These are phyloP conservation scores for Sminthurides aquaticus DNA, from an alignment of 2,888 invertebrate genomes.

Conservation along the genomic window DNA sequence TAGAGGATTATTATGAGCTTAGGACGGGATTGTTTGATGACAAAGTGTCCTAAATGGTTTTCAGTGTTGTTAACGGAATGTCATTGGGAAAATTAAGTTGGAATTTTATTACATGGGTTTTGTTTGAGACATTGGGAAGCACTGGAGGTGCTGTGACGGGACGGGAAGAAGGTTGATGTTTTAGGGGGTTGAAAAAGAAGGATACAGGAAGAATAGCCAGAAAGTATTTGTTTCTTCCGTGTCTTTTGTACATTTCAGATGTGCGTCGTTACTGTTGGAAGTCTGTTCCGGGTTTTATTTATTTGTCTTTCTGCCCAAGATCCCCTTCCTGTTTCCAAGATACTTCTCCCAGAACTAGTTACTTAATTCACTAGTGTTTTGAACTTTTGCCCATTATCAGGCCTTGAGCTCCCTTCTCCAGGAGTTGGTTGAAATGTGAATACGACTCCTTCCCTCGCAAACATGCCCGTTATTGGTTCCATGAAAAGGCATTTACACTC, in stretches of 20 bases:
- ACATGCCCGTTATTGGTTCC: neutral
- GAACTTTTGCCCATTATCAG: too few relatives aligned
- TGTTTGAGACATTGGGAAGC: neutral
- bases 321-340: too few relatives aligned
- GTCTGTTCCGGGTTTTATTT: neutral
- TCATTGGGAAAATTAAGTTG: neutral
- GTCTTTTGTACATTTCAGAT: neutral
- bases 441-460: too few relatives aligned
- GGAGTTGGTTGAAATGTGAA: too few relatives aligned
- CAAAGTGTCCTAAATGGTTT: neutral
- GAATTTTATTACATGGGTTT: neutral
- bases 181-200: neutral
- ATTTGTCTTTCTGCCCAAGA: too few relatives aligned
- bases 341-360: too few relatives aligned
- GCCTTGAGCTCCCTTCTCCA: too few relatives aligned
- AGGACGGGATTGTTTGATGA: neutral
- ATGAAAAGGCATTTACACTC: neutral
- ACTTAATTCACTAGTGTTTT: too few relatives aligned
- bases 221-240: neutral
- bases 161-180: neutral
- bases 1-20: neutral
- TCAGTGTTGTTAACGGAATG: neutral
- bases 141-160: neutral
- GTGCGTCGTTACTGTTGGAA: neutral
- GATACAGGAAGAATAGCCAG: neutral